phyloP scores from a whole-genome alignment of 2,888 invertebrate species.

The Apotomis turbidana region DNA sequence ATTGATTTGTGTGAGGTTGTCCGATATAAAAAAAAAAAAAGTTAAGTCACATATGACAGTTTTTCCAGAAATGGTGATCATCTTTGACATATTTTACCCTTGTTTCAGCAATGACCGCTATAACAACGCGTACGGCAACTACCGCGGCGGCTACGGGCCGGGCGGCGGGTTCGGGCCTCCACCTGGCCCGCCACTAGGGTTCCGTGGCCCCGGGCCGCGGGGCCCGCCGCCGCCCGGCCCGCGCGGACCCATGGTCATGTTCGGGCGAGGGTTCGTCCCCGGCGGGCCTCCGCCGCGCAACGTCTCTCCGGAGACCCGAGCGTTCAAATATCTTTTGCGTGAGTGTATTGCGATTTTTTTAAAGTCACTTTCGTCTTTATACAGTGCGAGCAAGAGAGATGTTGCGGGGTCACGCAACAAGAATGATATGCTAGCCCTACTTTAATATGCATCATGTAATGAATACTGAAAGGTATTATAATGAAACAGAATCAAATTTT shows the following conservation, averaged over 20 bases:
- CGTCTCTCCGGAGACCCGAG: conserved; percentile 1
- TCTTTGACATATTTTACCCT: too few relatives aligned
- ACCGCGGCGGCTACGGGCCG: conserved; percentile 37
- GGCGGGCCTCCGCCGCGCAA: conserved; percentile 9
- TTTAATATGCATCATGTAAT: too few relatives aligned
- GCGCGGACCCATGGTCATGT: not conserved
- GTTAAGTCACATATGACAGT: too few relatives aligned
- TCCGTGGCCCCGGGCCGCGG: not conserved
- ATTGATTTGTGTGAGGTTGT: too few relatives aligned
- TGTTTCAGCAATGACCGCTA: conserved; percentile 34
- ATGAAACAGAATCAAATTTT: too few relatives aligned
- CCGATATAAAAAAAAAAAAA: too few relatives aligned
- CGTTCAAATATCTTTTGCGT: conserved; percentile 28
- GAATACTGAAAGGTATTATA: too few relatives aligned
- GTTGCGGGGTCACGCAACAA: too few relatives aligned
- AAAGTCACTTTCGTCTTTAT: too few relatives aligned
- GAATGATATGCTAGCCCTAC: too few relatives aligned
- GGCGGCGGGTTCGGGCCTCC: conserved; percentile 33
- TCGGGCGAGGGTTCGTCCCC: conserved; percentile 30
- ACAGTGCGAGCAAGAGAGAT: too few relatives aligned
- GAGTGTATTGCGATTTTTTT: conserved; percentile 3
- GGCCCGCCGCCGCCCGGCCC: conserved; percentile 3
- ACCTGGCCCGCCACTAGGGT: conserved; percentile 19
- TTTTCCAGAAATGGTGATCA: too few relatives aligned
- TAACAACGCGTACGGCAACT: conserved; percentile 33